phyloP scores from a whole-genome alignment of 2,113 vertebrate species.

The Callaeas wilsoni region DNA sequence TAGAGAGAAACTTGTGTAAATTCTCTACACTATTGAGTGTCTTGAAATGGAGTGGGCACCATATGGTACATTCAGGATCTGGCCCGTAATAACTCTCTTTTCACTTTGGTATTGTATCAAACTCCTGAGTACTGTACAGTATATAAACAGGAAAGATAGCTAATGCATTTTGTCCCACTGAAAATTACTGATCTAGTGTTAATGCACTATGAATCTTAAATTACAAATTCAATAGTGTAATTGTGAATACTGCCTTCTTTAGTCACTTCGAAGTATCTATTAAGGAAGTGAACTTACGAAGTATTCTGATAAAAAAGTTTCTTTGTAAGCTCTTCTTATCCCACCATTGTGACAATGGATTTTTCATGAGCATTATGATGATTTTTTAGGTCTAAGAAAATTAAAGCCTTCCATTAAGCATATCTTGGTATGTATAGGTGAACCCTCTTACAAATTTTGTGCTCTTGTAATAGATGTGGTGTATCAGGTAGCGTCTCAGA shows the following conservation, averaged over 20 bases:
- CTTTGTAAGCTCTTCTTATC: neutral
- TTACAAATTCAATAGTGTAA: neutral
- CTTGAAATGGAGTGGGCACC: neutral
- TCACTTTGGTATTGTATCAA: neutral
- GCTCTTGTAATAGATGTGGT: neutral
- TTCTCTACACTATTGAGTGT: neutral
- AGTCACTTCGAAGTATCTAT: neutral
- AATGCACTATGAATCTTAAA: neutral
- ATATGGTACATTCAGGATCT: neutral
- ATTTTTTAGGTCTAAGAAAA: neutral
- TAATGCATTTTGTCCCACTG: neutral
- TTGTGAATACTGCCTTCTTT: neutral
- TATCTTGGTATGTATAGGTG: neutral
- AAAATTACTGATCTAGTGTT: neutral
- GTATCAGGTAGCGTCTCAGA: neutral
- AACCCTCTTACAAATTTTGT: neutral
- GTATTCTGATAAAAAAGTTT: neutral
- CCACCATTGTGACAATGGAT: neutral
- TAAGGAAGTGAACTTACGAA: neutral
- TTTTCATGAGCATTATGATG: neutral
- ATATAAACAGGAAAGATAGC: neutral
- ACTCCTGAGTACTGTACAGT: neutral
- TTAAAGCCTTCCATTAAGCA: neutral
- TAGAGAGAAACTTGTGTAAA: neutral
- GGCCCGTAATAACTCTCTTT: neutral